Base-by-base conservation (phyloP, 1,140 invertebrate genomes). In the Brachionus plicatilis region DNA sequence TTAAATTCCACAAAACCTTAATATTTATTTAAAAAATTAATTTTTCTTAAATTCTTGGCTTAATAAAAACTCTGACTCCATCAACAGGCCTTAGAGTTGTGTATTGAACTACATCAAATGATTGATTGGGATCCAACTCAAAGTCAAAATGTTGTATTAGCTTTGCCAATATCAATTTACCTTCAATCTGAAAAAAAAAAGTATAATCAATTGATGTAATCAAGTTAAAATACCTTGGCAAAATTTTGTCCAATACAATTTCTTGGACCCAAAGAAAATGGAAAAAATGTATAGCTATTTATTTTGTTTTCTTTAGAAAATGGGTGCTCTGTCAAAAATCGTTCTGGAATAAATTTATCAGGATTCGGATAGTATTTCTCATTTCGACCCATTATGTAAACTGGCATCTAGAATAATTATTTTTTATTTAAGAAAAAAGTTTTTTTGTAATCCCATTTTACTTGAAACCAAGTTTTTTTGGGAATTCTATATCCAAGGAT, bases 201-300 rank as follows among this genome's bases (percentile, higher is more conserved):
- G 12, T 14, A 41, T 29, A 27, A 14, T 2, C 33, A 37, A 37
- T 37, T 37, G 29, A 1, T 37, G 1, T 37, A 37, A 37, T 6
- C 6, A 37, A 37, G 27, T 29, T 3, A 1, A 37, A 37, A 8
- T 56, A 80, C 76, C 45, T 60, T 80, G 9, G 79, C 79, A 66
- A 83, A 83, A 70, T 83, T 83, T 66, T 83, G 79, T 66, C 79
- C 79, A 17, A 83, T 83, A 29, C 79, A 83, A 70, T 83, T 83
- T 20, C 79, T 20, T 3, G 79, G 79, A 0, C 79, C 79, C 11
- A 65, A 1, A n/a, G 56, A 60, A 70, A 83, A 83, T 50, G 79
- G 79, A 11, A 83, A 66, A 50, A 41, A 83, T n/a, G 50, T 65
- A n/a, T 83, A 83, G n/a, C 41, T 60, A 70, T 66, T 50, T 60